Conservation (phyloP, 2,888 invertebrate species). For the Pachymerium ferrugineum region DNA sequence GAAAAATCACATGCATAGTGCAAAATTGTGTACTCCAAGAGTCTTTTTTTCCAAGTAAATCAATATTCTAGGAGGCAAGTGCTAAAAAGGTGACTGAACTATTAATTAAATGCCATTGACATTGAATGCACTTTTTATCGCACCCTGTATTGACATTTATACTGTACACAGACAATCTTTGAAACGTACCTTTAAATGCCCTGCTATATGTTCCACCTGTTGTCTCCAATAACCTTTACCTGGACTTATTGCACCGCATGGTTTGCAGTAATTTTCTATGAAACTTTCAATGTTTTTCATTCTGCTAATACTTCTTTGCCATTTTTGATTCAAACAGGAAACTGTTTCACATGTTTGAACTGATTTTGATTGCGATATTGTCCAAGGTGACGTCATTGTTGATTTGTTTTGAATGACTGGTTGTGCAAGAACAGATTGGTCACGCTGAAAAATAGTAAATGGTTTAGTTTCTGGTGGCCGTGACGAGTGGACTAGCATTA, state of each 20-base stretch:
- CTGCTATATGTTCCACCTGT: conserved; percentile 32
- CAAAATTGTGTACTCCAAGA: too few relatives aligned
- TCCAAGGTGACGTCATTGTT: background rate
- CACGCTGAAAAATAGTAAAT: background rate
- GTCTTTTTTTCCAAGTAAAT: too few relatives aligned
- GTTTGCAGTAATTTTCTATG: background rate
- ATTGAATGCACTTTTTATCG: too few relatives aligned
- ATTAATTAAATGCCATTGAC: too few relatives aligned
- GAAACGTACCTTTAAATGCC: conserved; percentile 34
- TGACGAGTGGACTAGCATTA: background rate
- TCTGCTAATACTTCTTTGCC: background rate
- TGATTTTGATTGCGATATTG: background rate
- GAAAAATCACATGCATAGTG: too few relatives aligned
- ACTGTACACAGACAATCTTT: too few relatives aligned
- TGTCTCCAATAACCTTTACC: conserved; percentile 34
- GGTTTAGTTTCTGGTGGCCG: too few relatives aligned
- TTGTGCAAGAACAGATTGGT: background rate
- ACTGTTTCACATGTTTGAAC: background rate
- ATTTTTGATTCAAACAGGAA: conserved; percentile 5
- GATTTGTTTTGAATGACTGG: background rate
- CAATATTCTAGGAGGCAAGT: too few relatives aligned
- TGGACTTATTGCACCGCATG: conserved; percentile 25
- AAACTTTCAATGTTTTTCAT: background rate
- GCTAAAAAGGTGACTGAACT: too few relatives aligned
- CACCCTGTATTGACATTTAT: too few relatives aligned